These are phyloP conservation scores for Caiman crocodilus DNA, from an alignment of 2,797 vertebrate genomes.

Conservation along the genomic window DNA sequence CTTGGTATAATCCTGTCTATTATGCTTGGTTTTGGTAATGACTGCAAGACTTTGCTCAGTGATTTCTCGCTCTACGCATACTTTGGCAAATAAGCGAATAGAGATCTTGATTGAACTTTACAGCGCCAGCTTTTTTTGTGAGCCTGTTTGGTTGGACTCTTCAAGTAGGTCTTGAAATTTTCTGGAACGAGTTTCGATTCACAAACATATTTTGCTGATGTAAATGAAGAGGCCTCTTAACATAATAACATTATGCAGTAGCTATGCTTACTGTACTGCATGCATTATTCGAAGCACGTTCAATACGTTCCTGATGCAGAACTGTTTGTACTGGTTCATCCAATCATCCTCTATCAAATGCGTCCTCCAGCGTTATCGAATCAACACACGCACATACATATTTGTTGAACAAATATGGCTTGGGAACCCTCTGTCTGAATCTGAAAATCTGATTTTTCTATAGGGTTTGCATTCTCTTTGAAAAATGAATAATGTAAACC, in stretches of 20 bases:
- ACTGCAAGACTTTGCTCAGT: background rate
- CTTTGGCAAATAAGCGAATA: background rate
- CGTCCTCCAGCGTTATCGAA: background rate
- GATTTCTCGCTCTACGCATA: background rate
- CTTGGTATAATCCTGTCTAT: background rate
- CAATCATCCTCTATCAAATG: background rate
- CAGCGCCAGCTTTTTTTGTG: background rate
- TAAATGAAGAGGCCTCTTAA: background rate
- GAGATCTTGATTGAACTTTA: background rate
- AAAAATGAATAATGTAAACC: background rate
- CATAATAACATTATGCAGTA: background rate
- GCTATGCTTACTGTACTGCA: background rate
- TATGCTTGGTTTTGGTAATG: background rate
- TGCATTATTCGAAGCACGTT: background rate
- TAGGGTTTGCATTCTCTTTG: background rate
- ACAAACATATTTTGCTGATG: background rate
- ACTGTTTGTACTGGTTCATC: background rate
- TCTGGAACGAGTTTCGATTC: background rate
- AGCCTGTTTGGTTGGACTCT: background rate
- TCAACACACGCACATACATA: background rate
- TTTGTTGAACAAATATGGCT: background rate
- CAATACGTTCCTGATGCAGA: background rate
- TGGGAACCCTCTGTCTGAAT: background rate
- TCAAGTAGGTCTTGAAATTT: background rate
- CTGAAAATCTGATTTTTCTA: background rate